Conservation (phyloP, 2,888 invertebrate species). For the Apamea sordens region DNA sequence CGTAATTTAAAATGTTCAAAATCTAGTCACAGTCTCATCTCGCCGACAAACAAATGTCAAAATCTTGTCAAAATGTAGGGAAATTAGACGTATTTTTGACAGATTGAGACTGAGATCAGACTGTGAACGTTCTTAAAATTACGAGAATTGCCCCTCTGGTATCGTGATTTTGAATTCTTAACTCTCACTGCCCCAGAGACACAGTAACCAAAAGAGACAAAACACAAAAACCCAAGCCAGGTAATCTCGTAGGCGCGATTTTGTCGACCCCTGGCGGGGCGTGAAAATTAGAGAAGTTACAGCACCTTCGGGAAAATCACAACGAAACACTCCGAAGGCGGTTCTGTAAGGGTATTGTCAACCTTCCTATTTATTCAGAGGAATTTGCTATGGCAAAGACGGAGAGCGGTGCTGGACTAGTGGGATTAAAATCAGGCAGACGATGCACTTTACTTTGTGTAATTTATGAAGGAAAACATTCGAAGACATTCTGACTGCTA, state of each 20-base stretch:
- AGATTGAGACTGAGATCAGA: no score
- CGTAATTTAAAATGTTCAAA: no score
- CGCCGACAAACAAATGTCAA: no score
- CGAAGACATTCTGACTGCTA: not conserved
- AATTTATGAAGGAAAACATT: not conserved
- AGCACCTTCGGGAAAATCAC: constrained; percentile 16
- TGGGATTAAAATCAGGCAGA: not conserved
- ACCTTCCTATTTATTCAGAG: not conserved
- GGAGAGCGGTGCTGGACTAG: not conserved
- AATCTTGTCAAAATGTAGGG: no score
- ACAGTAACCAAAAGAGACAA: not conserved
- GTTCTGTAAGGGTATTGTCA: not conserved
- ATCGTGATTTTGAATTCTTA: not conserved
- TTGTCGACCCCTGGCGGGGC: constrained; percentile 8
- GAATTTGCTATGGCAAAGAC: not conserved
- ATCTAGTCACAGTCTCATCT: no score
- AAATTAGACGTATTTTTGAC: no score
- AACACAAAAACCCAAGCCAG: not conserved
- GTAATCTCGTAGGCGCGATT: constrained; percentile 18
- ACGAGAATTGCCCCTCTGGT: no score
- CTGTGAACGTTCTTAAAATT: no score
- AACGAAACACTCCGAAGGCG: not conserved
- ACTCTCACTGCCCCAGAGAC: not conserved
- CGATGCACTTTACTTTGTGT: not conserved
- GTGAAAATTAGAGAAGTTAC: constrained; percentile 30